Evolutionary conservation across 2,113 vertebrate genomes (phyloP).

Genomic region (Crotalus tigris): DNA sequence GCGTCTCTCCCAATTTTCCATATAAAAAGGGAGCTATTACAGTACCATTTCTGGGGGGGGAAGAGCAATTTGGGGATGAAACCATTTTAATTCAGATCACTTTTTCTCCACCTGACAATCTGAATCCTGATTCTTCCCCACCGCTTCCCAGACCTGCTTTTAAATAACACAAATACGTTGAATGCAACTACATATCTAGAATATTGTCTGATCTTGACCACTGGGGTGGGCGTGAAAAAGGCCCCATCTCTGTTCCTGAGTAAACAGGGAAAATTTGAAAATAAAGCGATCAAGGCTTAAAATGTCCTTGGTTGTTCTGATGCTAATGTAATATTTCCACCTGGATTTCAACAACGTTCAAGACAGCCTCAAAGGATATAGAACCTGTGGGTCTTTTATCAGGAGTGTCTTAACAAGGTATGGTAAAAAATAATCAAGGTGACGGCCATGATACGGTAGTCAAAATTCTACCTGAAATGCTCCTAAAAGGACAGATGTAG

Average conservation of each 20-base stretch:
- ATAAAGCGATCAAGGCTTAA: not conserved
- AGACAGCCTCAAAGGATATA: not conserved
- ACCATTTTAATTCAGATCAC: not conserved
- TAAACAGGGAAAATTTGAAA: not conserved
- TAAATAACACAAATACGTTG: not conserved
- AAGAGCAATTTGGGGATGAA: not conserved
- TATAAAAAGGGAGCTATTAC: not conserved
- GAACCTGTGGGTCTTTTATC: not conserved
- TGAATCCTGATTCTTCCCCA: not conserved
- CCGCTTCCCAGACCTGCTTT: not conserved
- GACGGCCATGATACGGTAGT: not conserved
- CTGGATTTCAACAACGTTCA: not conserved
- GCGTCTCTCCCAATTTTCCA: not conserved
- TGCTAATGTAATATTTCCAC: not conserved
- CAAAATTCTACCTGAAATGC: not conserved
- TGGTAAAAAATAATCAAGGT: not conserved
- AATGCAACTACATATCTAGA: not conserved
- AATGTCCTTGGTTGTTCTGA: not conserved
- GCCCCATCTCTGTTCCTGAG: not conserved
- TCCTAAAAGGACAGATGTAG: not conserved
- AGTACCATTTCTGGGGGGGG: not conserved
- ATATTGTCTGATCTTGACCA: not conserved
- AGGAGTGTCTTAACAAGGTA: not conserved
- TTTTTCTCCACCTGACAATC: not conserved
- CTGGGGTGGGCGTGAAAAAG: not conserved